Base-by-base conservation (phyloP, 2,888 invertebrate species). In the Tenthredo notha region DNA sequence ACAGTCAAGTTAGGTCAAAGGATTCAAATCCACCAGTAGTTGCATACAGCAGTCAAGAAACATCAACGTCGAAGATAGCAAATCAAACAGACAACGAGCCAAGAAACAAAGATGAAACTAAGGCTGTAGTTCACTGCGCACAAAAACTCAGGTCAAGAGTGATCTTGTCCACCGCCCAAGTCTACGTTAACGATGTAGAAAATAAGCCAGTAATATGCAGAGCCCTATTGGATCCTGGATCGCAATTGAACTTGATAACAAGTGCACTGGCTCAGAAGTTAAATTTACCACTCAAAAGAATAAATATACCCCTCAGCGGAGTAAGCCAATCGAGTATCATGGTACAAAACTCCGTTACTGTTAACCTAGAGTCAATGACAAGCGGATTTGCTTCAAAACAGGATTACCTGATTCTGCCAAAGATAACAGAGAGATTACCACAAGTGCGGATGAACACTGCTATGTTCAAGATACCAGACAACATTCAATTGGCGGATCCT, bases 231-330 rank as follows among this genome's bases (percentile, higher is more conserved):
- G 87, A 88, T 83, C 84, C 84, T 10, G 86, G 88, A 1, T 88
- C 87, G 1, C 88, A 88, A 65, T 85, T 87, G 1, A 87, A 88
- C 77, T 15, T 87, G 1, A 86, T 87, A 18, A 85, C 82, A 0
- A 77, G 86, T 54, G 80, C 84, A 6, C 84, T 88, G 1, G 86
- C 85, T 6, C 58, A 58, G n/a, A 83, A 50, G 43, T 84, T 87
- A 61, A 86, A 86, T 18, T 54, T 87, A 25, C 15, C 58, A 25
- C 78, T 84, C 77, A 78, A 1, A 86, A 84, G 43, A 82, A 29
- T 29, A 21, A 50, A 67, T 29, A 84, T 86, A n/a, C 75, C 84
- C 1, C 84, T 86, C n/a, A 83, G 74, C 47, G 85, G 86, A 43
- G 83, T 86, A 0, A 86, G 86, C 33, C 83, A 86, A 77, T 43